phyloP scores from a whole-genome alignment of 2,888 invertebrate genomes.

The Dyspetes luteomarginatus region DNA sequence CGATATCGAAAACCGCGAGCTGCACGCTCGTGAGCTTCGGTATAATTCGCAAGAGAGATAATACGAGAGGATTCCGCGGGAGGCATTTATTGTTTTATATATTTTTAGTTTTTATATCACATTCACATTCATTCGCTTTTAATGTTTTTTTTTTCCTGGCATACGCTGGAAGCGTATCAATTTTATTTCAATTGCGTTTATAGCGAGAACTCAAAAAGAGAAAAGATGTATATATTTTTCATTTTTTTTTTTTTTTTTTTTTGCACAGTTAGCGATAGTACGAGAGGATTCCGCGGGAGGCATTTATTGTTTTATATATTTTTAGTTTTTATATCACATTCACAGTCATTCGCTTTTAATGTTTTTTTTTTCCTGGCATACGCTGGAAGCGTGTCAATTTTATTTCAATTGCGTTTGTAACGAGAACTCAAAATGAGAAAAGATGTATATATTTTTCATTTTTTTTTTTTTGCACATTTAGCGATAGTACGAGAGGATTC shows the following conservation, averaged over 20 bases:
- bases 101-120: neutral
- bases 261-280: constrained; percentile 3
- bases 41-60: constrained; percentile 40
- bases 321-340: constrained; percentile 2
- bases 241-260: neutral
- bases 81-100: neutral
- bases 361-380: neutral
- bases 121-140: constrained; percentile 5
- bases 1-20: constrained; percentile 61
- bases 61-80: constrained; percentile 2
- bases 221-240: too few relatives aligned
- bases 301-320: neutral
- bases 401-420: neutral
- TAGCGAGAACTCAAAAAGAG: too few relatives aligned
- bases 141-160: neutral
- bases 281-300: neutral
- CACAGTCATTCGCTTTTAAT: neutral
- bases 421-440: too few relatives aligned
- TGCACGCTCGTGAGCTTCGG: constrained; percentile 47
- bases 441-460: too few relatives aligned
- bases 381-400: neutral
- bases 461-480: neutral
- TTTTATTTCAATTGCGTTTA: neutral
- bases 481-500: constrained; percentile 13
- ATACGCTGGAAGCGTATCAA: neutral